Conservation (phyloP, 2,888 invertebrate species). For the Imbricaverruca yamaguchii region DNA sequence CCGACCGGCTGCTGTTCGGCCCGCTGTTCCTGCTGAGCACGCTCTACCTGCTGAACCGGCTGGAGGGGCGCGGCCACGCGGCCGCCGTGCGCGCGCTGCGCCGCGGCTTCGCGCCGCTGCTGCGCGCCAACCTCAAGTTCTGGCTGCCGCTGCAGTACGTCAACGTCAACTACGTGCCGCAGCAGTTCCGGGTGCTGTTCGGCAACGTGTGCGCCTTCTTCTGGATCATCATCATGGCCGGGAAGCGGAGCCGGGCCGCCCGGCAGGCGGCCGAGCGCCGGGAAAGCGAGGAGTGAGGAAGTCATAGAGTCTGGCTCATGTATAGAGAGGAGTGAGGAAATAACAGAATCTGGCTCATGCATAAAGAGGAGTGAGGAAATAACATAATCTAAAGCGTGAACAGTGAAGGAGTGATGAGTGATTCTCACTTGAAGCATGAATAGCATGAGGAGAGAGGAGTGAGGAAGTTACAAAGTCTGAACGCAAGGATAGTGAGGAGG, state of each 20-base stretch:
- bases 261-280: background rate
- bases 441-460: no score
- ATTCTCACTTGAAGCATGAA: no score
- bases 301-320: no score
- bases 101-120: slow-evolving; percentile 24
- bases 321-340: no score
- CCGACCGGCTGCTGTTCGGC: slow-evolving; percentile 28
- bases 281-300: background rate
- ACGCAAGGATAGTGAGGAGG: no score
- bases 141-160: slow-evolving; percentile 30
- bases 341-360: no score
- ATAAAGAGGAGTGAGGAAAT: no score
- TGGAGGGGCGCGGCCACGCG: slow-evolving; percentile 24
- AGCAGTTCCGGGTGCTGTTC: slow-evolving; percentile 28
- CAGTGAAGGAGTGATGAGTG: no score
- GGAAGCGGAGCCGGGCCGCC: slow-evolving; percentile 28
- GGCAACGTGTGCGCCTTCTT: slow-evolving; percentile 29
- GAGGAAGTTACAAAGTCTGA: no score
- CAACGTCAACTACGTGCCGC: slow-evolving; percentile 29
- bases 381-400: no score
- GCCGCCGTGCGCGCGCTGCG: background rate
- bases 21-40: slow-evolving; percentile 27
- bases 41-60: slow-evolving; percentile 26
- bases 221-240: slow-evolving; percentile 30
- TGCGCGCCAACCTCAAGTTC: slow-evolving; percentile 30